Base-by-base conservation (phyloP, 1,140 invertebrate genomes). In the Bombus vancouverensis region DNA sequence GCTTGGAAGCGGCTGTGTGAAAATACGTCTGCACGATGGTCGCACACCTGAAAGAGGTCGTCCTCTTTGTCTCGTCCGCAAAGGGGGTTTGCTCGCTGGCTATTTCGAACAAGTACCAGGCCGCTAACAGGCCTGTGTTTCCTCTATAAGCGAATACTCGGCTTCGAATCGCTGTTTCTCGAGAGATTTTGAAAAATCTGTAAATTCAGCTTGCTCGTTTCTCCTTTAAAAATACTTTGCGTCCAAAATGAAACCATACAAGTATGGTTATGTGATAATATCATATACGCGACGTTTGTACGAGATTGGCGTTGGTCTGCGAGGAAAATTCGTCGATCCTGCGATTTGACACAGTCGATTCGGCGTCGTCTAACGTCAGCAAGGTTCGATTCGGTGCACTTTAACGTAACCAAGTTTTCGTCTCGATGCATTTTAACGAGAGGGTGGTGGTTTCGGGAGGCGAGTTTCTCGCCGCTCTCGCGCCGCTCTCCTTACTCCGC, bases 381-480 rank as follows among this genome's bases (percentile, higher is more conserved):
- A 79, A 62, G 83, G 68, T 44, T 71, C 53, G 47, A 80, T 72
- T 79, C 32, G 2, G 68, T 2, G 76, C 53, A 79, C 66, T 85
- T 72, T 1, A 71, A 80, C 0, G 53, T 25, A 79, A 62, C 66
- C 2, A 39, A n/a, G 25, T 53, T 12, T 34, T 47, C 53, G 37
- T 71, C n/a, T n/a, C 32, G 76, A 62, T 62, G 53, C 76, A 79
- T 84, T 80, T 80, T 72, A 72, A 18, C 25, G 39, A 4, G 25
- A n/a, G 25, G 9, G n/a, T 44, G 39, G 39, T 42, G 8, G 8
- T 34, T 15, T 47, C 15, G 44, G 2, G 1, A 44, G 18, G 1
- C 76, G 10, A 8, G 37, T 57, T 32, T 28, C 28, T 28, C 37
- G 22, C 39, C 18, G 22, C 0, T 22, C 13, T 12, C 39, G 8